Evolutionary conservation across 2,113 vertebrate genomes (phyloP).

Genomic region (Casuarius casuarius): DNA sequence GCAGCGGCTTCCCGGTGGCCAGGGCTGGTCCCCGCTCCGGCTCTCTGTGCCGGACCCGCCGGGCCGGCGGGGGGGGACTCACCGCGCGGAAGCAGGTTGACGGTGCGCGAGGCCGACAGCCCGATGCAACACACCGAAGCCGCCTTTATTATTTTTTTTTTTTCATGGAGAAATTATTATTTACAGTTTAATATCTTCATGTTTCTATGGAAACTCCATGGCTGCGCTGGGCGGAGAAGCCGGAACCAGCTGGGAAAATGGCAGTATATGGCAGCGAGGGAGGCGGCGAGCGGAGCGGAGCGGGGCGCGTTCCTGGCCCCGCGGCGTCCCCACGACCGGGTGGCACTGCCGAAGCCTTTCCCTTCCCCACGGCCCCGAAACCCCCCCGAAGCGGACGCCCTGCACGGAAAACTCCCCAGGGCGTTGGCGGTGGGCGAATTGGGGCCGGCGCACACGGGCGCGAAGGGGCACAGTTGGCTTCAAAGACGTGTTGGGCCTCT

Average conservation of each 20-base stretch:
- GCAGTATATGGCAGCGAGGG: background rate
- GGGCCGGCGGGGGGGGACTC: no score
- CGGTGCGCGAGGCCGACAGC: background rate
- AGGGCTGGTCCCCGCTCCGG: no score
- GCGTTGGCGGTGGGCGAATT: no score
- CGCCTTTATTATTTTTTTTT: background rate
- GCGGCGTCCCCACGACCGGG: background rate
- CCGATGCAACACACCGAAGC: accelerated
- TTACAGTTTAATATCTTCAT: conserved; percentile 56
- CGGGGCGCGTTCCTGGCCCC: no score
- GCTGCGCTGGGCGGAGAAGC: background rate
- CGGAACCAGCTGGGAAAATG: background rate
- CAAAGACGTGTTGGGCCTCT: background rate
- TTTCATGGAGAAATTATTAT: conserved; percentile 46
- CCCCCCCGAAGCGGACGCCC: accelerated
- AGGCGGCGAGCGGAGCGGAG: background rate
- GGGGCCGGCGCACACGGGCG: no score
- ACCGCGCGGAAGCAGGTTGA: no score
- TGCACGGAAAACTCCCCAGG: no score
- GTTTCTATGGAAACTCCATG: conserved; percentile 67
- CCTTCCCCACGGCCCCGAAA: accelerated
- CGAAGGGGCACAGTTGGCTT: no score
- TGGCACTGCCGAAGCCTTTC: background rate
- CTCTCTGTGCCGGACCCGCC: no score
- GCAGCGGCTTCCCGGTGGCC: no score